Evolutionary conservation across 2,113 vertebrate genomes (phyloP).

Genomic region (Limanda limanda): DNA sequence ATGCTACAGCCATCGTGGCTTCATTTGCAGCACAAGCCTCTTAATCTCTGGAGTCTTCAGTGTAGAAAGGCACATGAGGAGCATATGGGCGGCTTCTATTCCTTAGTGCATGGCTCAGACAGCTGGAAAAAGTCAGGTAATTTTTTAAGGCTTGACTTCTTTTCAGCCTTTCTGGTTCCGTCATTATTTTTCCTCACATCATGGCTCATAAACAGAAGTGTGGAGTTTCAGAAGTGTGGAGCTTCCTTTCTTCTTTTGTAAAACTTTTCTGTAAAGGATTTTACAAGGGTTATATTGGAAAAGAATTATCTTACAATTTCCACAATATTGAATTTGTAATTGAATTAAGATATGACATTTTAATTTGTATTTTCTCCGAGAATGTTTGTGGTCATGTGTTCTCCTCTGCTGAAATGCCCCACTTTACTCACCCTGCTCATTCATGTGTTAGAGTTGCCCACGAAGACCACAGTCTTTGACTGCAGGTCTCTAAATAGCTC

Average conservation of each 20-base stretch:
- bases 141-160: conserved; percentile 62
- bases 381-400: neutral
- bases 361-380: too few species aligned
- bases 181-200: conserved; percentile 66
- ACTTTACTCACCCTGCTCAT: conserved; percentile 47
- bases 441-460: conserved; percentile 60
- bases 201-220: conserved; percentile 29
- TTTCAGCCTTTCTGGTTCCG: conserved; percentile 61
- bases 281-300: too few species aligned
- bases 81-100: conserved; percentile 68
- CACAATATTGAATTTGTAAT: neutral
- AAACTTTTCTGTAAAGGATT: neutral
- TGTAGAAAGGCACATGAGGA: conserved; percentile 74
- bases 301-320: too few species aligned
- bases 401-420: conserved; percentile 33
- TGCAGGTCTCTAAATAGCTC: conserved; percentile 69
- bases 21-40: conserved; percentile 72
- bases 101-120: conserved; percentile 70
- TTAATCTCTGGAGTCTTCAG: conserved; percentile 75
- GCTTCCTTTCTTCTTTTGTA: conserved; percentile 20
- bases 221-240: conserved; percentile 34
- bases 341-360: neutral
- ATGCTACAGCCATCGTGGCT: conserved; percentile 70
- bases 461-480: conserved; percentile 58
- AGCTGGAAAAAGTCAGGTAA: conserved; percentile 51